Evolutionary conservation across 2,113 vertebrate species (phyloP).

Genomic region (Pontoporia blainvillei): DNA sequence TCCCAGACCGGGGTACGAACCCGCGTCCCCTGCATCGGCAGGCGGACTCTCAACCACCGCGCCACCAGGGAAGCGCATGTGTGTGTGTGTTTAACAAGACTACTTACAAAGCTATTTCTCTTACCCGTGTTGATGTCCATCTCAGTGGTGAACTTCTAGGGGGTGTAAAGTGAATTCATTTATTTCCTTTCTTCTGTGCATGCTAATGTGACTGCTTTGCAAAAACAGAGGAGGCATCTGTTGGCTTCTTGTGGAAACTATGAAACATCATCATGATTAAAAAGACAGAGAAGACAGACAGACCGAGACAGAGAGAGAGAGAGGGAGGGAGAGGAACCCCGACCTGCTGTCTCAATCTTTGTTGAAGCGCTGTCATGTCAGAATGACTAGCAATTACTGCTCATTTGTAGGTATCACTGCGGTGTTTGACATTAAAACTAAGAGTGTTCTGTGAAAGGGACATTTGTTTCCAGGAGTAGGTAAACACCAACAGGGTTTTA

Average conservation of each 20-base stretch:
- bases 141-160: neutral
- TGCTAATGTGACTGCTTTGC: neutral
- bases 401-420: neutral
- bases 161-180: neutral
- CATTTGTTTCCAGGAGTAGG: neutral
- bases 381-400: neutral
- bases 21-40: accelerated
- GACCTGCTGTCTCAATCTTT: neutral
- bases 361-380: neutral
- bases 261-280: neutral
- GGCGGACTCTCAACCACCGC: too few relatives aligned
- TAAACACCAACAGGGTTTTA: neutral
- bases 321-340: too few relatives aligned
- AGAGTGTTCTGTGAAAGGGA: neutral
- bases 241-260: neutral
- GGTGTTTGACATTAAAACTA: neutral
- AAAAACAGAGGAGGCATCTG: neutral
- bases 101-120: neutral
- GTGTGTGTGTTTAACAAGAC: neutral
- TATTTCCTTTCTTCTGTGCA: neutral
- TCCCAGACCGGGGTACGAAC: accelerated
- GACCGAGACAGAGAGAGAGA: too few relatives aligned
- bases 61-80: too few relatives aligned
- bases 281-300: neutral
- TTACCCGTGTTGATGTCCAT: accelerated